Base-by-base conservation (phyloP, 2,797 vertebrate species). In the Pseudotriccus pelzelni region DNA sequence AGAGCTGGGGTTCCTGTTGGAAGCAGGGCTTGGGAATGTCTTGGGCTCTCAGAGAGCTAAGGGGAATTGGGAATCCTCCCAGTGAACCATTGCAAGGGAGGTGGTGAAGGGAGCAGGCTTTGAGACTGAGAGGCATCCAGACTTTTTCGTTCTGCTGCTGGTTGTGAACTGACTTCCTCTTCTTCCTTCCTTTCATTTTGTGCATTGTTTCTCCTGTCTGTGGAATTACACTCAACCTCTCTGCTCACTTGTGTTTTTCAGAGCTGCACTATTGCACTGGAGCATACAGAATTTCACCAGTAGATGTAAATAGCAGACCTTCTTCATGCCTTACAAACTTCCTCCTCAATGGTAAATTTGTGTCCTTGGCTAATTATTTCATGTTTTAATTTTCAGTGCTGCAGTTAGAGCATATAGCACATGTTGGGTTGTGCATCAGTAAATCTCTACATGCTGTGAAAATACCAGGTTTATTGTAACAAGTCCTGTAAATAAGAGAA, bases 291-390 rank as follows among this genome's bases (percentile, higher is more conserved):
- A 99, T 99, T 95, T 99, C 99, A 52, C 99, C 99, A 7, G 99
- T 99, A 47, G 99, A 99, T 62, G 99, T 99, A 49, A 99, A 99
- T 97, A 99, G 99, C 91, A 98, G 99, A 62, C 99, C 99, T 39
- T 99, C 99, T 6, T 99, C 99, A 47, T 99, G 99, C 96, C 98
- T 99, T 94, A 99, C 99, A 36, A 99, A 99, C 97, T 99, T 99
- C 81, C 99, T 99, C 63, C 98, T 99, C 36, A 99, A 99, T 27
- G 99, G 99, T 99, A 97, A 97, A 90, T 94, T 72, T 81, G 44
- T 68, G 78, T 85, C 41, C 30, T 88, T 94, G 32, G 25, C 43
- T 91, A 47, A 59, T 78, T 44, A 52, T 22, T 74, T 46, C 11
- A 2, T 1, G 2, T 86, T 96, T 59, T 39, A 19, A 14, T 84